phyloP scores from a whole-genome alignment of 2,113 vertebrate genomes.

The Menidia beryllina region DNA sequence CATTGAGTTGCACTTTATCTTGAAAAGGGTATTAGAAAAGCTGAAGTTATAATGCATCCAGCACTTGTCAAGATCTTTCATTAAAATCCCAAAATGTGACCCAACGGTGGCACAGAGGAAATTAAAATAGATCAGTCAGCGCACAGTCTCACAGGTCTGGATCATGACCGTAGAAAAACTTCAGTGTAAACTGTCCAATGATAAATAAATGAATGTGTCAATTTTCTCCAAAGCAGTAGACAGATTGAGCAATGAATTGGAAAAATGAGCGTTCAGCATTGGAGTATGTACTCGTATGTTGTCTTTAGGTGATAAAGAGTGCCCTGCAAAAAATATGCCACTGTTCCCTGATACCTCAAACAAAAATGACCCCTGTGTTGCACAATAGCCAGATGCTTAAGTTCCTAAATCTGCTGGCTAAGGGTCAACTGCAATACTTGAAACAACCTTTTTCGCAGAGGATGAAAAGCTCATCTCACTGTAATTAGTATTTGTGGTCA shows the following conservation, averaged over 20 bases:
- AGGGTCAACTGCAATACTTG: conserved; percentile 40
- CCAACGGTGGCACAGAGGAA: background rate
- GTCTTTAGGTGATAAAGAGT: background rate
- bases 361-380: conserved; percentile 47
- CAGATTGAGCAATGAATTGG: background rate
- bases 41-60: background rate
- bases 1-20: background rate
- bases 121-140: background rate
- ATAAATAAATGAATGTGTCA: background rate
- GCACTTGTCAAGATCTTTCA: background rate
- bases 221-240: background rate
- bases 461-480: conserved; percentile 62
- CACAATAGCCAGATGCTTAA: conserved; percentile 16
- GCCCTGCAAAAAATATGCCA: background rate
- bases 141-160: background rate
- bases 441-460: conserved; percentile 70
- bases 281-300: background rate
- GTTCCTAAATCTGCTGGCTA: conserved; percentile 46
- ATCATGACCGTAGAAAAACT: background rate
- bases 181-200: background rate
- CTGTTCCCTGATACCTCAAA: conserved; percentile 22
- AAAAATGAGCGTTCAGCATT: no score
- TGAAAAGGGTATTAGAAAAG: background rate
- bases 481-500: conserved; percentile 53
- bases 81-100: background rate